These are phyloP conservation scores for Redunca redunca DNA, from an alignment of 2,113 vertebrate genomes.

Conservation along the genomic window DNA sequence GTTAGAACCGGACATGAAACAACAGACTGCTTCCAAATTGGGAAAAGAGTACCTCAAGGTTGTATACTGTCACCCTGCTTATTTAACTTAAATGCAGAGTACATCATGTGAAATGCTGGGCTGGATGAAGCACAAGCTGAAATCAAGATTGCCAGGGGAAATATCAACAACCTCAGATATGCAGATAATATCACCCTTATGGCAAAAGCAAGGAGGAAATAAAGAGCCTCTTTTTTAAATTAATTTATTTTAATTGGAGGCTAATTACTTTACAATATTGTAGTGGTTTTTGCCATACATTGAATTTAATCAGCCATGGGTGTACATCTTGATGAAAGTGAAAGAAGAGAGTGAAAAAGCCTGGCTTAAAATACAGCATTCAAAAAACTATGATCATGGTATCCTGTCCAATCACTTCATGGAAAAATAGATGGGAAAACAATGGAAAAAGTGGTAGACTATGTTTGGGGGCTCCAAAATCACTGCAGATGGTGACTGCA, in stretches of 20 bases:
- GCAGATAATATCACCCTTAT: no score
- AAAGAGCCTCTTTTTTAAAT: fast-evolving
- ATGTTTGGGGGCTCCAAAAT: not conserved
- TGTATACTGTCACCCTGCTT: not conserved
- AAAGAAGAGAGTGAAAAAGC: not conserved
- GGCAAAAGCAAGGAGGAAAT: not conserved
- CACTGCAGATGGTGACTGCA: not conserved
- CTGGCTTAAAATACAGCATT: not conserved
- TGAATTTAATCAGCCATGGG: not conserved
- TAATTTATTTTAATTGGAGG: not conserved
- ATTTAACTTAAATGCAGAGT: not conserved
- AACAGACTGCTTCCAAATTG: not conserved
- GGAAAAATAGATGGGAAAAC: not conserved
- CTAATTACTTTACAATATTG: not conserved
- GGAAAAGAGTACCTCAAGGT: not conserved
- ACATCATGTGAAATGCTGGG: not conserved
- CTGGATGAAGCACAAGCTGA: not conserved
- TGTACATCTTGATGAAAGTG: not conserved
- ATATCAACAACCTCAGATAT: not conserved
- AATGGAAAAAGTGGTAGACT: not conserved
- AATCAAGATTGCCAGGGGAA: not conserved
- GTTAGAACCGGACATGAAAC: not conserved
- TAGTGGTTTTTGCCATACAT: not conserved
- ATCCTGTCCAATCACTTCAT: not conserved
- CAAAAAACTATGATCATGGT: not conserved